A percentile compares a stretch with the other conserved stretches of the same genome.
Conservation (phyloP, 2,888 invertebrate species). For the Dichetophora obliterata region DNA sequence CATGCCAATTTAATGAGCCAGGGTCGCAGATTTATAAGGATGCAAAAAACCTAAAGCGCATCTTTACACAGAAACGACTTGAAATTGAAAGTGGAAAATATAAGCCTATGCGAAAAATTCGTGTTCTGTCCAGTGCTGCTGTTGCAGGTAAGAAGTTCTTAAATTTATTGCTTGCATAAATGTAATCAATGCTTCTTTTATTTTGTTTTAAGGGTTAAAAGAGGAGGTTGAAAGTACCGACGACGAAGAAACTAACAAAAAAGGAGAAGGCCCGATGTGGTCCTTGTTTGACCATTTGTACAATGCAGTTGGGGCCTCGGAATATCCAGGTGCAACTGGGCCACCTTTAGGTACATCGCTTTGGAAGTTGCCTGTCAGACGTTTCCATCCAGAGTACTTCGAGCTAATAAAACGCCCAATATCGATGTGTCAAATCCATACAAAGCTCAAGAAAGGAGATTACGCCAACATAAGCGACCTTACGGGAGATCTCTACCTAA, state of each 20-base stretch:
- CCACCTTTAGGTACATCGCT: slow-evolving; percentile 91
- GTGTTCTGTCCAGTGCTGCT: slow-evolving; percentile 58
- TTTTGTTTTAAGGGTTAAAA: slow-evolving; percentile 69
- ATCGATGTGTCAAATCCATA: slow-evolving; percentile 90
- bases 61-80: slow-evolving; percentile 77
- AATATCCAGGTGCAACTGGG: slow-evolving; percentile 74
- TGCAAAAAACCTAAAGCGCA: slow-evolving; percentile 85
- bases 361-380: slow-evolving; percentile 90
- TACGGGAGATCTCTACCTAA: slow-evolving; percentile 93
- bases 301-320: slow-evolving; percentile 73
- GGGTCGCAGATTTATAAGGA: slow-evolving; percentile 97
- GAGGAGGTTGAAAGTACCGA: slow-evolving; percentile 76
- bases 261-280: slow-evolving; percentile 87
- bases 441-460: slow-evolving; percentile 83
- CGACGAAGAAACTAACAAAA: slow-evolving; percentile 73
- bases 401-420: slow-evolving; percentile 96
- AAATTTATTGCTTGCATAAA: neutral
- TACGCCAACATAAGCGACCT: slow-evolving; percentile 90
- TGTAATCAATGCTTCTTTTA: too few species aligned
- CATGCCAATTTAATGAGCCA: slow-evolving; percentile 95
- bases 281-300: slow-evolving; percentile 88
- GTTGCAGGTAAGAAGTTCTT: slow-evolving; percentile 56
- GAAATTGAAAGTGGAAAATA: slow-evolving; percentile 81
- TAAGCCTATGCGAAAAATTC: slow-evolving; percentile 67
- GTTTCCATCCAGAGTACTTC: slow-evolving; percentile 97